Conservation (phyloP, 2,797 vertebrate genomes). For the Hydrophis major region DNA sequence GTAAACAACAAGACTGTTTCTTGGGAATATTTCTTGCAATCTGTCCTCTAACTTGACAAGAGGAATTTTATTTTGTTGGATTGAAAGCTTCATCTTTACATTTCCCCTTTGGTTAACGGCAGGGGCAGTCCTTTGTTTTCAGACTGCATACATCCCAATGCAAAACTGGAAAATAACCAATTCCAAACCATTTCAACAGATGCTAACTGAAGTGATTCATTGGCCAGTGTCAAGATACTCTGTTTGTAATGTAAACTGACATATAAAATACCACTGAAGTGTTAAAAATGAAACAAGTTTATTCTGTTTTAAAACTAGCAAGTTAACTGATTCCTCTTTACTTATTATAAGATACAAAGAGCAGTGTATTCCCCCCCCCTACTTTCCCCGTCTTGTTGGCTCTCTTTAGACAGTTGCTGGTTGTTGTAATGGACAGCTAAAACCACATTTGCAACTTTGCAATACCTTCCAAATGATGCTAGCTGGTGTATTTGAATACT, state of each 20-base stretch:
- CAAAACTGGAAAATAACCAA: neutral
- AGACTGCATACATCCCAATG: neutral
- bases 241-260: neutral
- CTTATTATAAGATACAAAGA: neutral
- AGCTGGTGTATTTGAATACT: neutral
- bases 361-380: neutral
- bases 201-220: neutral
- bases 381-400: rapidly evolving
- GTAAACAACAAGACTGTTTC: conserved; percentile 17
- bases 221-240: neutral
- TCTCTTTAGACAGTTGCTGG: neutral
- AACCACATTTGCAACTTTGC: neutral
- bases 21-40: neutral
- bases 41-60: neutral
- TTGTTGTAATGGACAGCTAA: neutral
- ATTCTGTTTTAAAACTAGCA: neutral
- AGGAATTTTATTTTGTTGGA: neutral
- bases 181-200: neutral
- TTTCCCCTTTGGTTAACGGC: neutral
- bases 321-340: neutral
- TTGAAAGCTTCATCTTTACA: neutral
- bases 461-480: neutral
- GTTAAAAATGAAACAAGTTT: neutral
- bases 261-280: neutral
- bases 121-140: neutral